Evolutionary conservation across 2,113 vertebrate genomes (phyloP).

Genomic region (Chitala chitala): DNA sequence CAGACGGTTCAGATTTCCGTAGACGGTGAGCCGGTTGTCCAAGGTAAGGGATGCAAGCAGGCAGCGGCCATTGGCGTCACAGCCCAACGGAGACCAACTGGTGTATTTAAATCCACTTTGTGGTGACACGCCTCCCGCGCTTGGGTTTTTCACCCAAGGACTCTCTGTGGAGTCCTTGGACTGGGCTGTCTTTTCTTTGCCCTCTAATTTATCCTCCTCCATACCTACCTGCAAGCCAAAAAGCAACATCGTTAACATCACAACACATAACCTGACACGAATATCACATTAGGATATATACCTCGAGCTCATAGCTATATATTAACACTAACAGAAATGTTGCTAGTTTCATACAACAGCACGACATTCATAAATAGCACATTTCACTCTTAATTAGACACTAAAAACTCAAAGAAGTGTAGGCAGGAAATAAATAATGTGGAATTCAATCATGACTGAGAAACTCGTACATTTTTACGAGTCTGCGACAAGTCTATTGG

Average conservation of each 20-base stretch:
- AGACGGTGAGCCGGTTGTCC: constrained; percentile 80
- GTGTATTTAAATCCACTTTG: constrained; percentile 77
- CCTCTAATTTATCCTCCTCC: constrained; percentile 65
- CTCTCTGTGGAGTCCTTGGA: constrained; percentile 68
- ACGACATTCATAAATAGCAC: too few relatives aligned
- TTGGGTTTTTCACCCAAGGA: constrained; percentile 76
- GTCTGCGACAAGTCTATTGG: neutral
- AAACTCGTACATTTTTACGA: neutral
- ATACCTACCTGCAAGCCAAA: constrained; percentile 73
- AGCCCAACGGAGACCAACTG: constrained; percentile 89
- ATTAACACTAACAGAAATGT: too few relatives aligned
- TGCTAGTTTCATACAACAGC: neutral
- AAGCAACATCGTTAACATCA: neutral
- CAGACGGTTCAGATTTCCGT: constrained; percentile 75
- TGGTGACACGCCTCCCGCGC: constrained; percentile 53
- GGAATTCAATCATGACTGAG: neutral
- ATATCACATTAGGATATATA: too few relatives aligned
- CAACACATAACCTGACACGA: neutral
- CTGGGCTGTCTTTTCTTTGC: constrained; percentile 64
- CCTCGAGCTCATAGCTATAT: too few relatives aligned
- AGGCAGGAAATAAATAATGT: too few relatives aligned
- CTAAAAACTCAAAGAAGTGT: too few relatives aligned
- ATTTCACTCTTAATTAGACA: too few relatives aligned
- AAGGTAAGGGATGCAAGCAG: constrained; percentile 82
- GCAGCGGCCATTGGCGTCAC: constrained; percentile 77